A percentile compares a stretch with the other conserved stretches of the same genome.
Conservation (phyloP, 2,113 vertebrate genomes). For the Mustelus asterias region DNA sequence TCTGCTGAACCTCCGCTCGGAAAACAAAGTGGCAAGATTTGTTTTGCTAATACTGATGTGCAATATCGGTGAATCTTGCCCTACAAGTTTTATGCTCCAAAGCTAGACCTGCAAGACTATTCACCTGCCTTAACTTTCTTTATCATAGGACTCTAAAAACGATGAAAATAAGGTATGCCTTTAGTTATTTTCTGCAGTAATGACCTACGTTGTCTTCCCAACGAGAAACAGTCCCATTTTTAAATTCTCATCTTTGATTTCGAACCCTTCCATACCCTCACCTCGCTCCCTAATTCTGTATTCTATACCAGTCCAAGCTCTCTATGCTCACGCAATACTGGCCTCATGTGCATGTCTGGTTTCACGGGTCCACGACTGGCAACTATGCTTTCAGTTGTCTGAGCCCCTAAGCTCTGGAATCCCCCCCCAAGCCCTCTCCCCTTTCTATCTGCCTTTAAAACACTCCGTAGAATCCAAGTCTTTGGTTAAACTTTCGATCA, state of each 20-base stretch:
- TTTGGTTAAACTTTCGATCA: background rate
- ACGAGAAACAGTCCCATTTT: background rate
- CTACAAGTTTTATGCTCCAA: background rate
- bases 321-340: background rate
- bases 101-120: background rate
- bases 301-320: background rate
- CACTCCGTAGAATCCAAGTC: background rate
- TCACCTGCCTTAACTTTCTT: background rate
- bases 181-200: background rate
- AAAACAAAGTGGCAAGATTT: background rate
- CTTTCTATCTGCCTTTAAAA: background rate
- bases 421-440: background rate
- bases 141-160: background rate
- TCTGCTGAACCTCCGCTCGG: background rate
- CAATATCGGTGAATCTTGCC: background rate
- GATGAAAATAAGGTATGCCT: background rate
- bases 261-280: background rate
- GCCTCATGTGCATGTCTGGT: background rate
- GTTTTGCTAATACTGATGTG: background rate
- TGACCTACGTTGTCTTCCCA: background rate
- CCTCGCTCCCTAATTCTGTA: background rate
- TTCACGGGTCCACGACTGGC: background rate
- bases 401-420: background rate
- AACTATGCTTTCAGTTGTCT: background rate
- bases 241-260: background rate